Evolutionary conservation across 1,140 invertebrate genomes (phyloP).

Genomic region (Drosophila nikananu): DNA sequence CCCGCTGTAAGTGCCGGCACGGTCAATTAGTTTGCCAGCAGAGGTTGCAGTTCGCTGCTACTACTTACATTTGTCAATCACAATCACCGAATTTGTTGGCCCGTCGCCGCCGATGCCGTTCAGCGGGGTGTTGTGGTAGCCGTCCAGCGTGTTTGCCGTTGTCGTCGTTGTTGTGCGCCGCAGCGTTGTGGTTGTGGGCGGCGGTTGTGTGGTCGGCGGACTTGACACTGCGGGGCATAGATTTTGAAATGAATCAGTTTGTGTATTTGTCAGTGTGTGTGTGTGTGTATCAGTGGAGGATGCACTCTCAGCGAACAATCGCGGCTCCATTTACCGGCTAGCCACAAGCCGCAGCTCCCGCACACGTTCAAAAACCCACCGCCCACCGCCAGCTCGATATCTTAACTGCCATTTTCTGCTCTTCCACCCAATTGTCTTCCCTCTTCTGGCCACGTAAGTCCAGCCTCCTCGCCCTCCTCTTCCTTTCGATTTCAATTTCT

Average conservation of each 20-base stretch:
- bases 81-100: slow-evolving; percentile 79
- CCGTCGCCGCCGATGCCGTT: slow-evolving; percentile 54
- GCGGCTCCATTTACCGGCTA: slow-evolving; percentile 8
- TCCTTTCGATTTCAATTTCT: slow-evolving; percentile 64
- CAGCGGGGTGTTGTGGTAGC: slow-evolving; percentile 53
- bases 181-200: slow-evolving; percentile 81
- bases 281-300: not conserved
- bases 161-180: slow-evolving; percentile 68
- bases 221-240: slow-evolving; percentile 72
- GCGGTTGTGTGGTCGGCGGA: slow-evolving; percentile 81
- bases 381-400: slow-evolving; percentile 8
- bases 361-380: not conserved
- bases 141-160: slow-evolving; percentile 39
- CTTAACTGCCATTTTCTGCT: slow-evolving; percentile 14
- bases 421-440: slow-evolving; percentile 13
- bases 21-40: not conserved
- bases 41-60: not conserved
- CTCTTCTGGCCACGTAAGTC: slow-evolving; percentile 38
- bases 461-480: not conserved
- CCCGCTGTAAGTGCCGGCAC: slow-evolving; percentile 85
- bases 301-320: slow-evolving; percentile 2
- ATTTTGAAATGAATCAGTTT: slow-evolving; percentile 1
- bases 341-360: slow-evolving; percentile 7
- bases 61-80: slow-evolving; percentile 82
- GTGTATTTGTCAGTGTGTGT: not conserved